These are phyloP conservation scores for Diploptera punctata DNA, from an alignment of 2,888 invertebrate genomes.

Conservation along the genomic window DNA sequence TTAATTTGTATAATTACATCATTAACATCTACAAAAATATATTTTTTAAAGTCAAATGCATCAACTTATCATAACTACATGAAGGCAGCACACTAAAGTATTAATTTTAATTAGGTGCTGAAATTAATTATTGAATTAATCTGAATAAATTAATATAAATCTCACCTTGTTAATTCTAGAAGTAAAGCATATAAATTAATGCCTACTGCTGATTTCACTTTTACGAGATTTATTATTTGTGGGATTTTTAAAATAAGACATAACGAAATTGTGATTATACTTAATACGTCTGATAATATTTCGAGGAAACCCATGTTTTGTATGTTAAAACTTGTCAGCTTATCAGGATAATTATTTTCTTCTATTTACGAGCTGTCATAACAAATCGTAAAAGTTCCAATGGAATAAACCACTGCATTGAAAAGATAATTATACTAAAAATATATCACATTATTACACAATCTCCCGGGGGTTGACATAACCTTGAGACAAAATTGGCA, in stretches of 20 bases:
- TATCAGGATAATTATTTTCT: too few relatives aligned
- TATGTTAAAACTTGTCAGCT: background rate
- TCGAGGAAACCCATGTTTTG: conserved; percentile 45
- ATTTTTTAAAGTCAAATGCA: too few relatives aligned
- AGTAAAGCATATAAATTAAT: conserved; percentile 69
- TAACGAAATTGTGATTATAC: conserved; percentile 76
- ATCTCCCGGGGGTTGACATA: background rate
- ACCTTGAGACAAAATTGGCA: too few relatives aligned
- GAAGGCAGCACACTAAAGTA: too few relatives aligned
- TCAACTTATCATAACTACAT: too few relatives aligned
- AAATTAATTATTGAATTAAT: too few relatives aligned
- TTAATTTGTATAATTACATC: too few relatives aligned
- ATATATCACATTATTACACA: background rate
- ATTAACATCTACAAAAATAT: too few relatives aligned
- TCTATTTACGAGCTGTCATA: background rate
- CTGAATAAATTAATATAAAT: too few relatives aligned
- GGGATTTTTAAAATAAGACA: conserved; percentile 83
- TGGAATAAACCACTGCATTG: background rate
- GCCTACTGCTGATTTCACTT: conserved; percentile 71
- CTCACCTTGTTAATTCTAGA: conserved; percentile 73
- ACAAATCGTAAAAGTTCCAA: background rate
- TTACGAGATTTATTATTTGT: conserved; percentile 73
- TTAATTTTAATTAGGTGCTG: too few relatives aligned
- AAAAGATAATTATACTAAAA: background rate
- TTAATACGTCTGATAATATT: conserved; percentile 63